Base-by-base conservation (phyloP, 2,888 invertebrate genomes). In the Philopedon plagiatum region DNA sequence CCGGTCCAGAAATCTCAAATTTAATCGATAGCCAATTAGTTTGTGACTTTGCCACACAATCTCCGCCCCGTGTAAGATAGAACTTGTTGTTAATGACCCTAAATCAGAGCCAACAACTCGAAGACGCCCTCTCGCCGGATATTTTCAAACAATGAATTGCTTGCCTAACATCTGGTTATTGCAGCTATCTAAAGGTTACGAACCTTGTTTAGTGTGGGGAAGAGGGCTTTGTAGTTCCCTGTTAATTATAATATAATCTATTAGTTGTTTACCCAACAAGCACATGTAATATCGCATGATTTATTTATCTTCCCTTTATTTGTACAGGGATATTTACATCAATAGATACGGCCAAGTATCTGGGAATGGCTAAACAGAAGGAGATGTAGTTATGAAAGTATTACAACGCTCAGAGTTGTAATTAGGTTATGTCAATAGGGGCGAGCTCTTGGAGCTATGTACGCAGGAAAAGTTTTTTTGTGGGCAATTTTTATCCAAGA, bases 11-110 rank as follows among this genome's bases (percentile, higher is more conserved):
- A 32, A 1, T 32, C 7, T 9, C 9, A 4, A 46, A 46, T 23
- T 11, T 5, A 21, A 46, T 46, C 64, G 64, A 66, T 58, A 46
- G 49, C 21, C 32, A 58, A 58, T 49, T 66, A 66, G 58, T 66
- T 58, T 23, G 29, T 8, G 15, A 66, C 58, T 44, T 58, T 19
- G 57, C 18, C 26, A 15, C 18, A 29, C n/a, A 56, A 41, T 29
- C 18, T 41, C 8, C 9, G 18, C 29, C 13, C 29, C 29, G 29
- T 29, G 51, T 54, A 58, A n/a, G 39, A 39, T 57, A 57, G 57
- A 44, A 58, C 66, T 58, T 58, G 66, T 58, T 58, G 66, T 58
- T 66, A 66, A 66, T 66, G 66, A 66, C 49, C 66, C 58, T 66
- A 66, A 66, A 66, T 58, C 66, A 32, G 34, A 57, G 21, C 66